These are phyloP conservation scores for Toxotes jaculatrix DNA, from an alignment of 2,113 vertebrate species.

Conservation along the genomic window DNA sequence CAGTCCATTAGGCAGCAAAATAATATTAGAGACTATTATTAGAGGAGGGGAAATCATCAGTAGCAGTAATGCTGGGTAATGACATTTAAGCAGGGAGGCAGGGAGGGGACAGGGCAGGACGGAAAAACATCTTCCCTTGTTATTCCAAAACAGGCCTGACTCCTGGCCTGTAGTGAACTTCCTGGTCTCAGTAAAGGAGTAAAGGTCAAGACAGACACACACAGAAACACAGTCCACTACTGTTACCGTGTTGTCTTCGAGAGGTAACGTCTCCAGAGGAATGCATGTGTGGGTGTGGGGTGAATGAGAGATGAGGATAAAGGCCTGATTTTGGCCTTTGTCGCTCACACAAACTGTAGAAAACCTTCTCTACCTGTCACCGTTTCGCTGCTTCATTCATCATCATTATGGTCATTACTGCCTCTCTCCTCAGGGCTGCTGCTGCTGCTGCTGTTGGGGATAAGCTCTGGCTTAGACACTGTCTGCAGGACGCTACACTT, in stretches of 20 bases:
- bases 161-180: constrained; percentile 38
- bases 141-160: constrained; percentile 49
- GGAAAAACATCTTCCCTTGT: constrained; percentile 12
- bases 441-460: constrained; percentile 5
- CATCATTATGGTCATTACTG: constrained; percentile 56
- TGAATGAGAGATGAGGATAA: not conserved
- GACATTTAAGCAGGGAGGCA: constrained; percentile 12
- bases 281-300: constrained; percentile 8
- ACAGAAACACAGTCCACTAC: not conserved
- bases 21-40: constrained; percentile 28
- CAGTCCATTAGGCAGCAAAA: constrained; percentile 21
- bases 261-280: not conserved
- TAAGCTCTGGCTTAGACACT: constrained; percentile 8
- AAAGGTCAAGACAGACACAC: constrained; percentile 41
- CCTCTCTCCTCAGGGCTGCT: constrained; percentile 12
- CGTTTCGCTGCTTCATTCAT: constrained; percentile 28
- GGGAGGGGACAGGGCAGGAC: not conserved
- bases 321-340: not conserved
- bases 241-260: not conserved
- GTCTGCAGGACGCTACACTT: constrained; percentile 16
- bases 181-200: constrained; percentile 17
- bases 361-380: constrained; percentile 13
- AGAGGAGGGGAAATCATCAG: constrained; percentile 30
- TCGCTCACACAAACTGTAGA: not conserved
- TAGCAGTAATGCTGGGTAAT: not conserved